Evolutionary conservation across 2,113 vertebrate genomes (phyloP).

Genomic region (Amazona vittata): DNA sequence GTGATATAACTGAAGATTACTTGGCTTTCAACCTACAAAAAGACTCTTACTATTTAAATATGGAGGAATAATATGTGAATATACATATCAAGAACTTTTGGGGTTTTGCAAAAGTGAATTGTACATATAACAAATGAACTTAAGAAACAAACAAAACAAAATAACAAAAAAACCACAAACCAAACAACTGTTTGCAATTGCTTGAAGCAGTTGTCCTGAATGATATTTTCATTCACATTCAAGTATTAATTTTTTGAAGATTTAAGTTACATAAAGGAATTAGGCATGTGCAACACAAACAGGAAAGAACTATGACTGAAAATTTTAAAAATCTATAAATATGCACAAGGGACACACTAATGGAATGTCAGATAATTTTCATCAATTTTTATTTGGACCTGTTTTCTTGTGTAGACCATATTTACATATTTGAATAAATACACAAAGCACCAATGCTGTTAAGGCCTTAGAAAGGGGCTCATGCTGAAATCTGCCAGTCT

Average conservation of each 20-base stretch:
- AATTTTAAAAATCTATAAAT: constrained; percentile 83
- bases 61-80: constrained; percentile 84
- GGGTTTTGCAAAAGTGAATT: constrained; percentile 80
- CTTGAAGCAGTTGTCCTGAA: constrained; percentile 83
- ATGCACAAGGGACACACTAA: constrained; percentile 97
- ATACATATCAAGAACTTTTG: constrained; percentile 84
- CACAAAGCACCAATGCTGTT: constrained; percentile 96
- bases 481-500: constrained; percentile 88
- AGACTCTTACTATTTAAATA: constrained; percentile 85
- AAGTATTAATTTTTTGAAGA: constrained; percentile 88
- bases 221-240: constrained; percentile 85
- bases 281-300: constrained; percentile 89
- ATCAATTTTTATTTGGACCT: constrained; percentile 90
- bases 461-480: constrained; percentile 84
- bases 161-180: background rate
- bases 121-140: constrained; percentile 83
- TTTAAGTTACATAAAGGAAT: constrained; percentile 84
- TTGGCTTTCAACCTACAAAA: constrained; percentile 81
- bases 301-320: constrained; percentile 80
- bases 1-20: constrained; percentile 78
- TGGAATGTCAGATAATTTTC: constrained; percentile 92
- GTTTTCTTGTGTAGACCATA: constrained; percentile 97
- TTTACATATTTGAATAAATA: constrained; percentile 96
- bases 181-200: constrained; percentile 74
- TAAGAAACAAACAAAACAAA: constrained; percentile 54